These are phyloP conservation scores for Cercopithecus petaurista DNA, from an alignment of 2,797 vertebrate species.

Conservation along the genomic window DNA sequence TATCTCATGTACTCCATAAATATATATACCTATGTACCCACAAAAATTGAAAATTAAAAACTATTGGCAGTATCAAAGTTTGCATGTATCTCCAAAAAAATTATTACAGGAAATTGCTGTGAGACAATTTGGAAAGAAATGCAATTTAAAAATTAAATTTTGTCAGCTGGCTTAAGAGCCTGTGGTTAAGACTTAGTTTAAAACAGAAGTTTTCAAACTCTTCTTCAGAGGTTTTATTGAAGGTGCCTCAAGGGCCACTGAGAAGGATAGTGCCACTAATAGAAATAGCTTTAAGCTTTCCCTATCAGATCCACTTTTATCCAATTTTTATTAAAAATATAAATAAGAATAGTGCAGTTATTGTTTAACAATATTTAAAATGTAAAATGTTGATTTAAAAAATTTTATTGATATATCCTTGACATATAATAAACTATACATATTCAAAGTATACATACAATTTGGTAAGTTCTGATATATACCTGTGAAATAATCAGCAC, in stretches of 20 bases:
- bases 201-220: slow-evolving; percentile 3
- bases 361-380: slow-evolving; percentile 14
- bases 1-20: too few relatives aligned
- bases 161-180: slow-evolving; percentile 9
- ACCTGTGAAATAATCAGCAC: neutral
- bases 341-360: neutral
- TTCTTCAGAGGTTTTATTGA: neutral
- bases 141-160: slow-evolving; percentile 11
- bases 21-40: too few relatives aligned
- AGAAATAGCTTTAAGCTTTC: neutral
- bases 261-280: neutral
- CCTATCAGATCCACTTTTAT: neutral
- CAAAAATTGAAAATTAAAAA: too few relatives aligned
- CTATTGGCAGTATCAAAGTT: too few relatives aligned
- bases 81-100: too few relatives aligned
- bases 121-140: slow-evolving; percentile 24
- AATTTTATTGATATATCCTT: neutral
- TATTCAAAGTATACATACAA: neutral
- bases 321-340: slow-evolving; percentile 40
- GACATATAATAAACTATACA: neutral
- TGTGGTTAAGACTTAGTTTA: slow-evolving; percentile 34
- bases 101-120: neutral
- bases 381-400: neutral
- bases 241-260: neutral
- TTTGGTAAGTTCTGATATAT: neutral